These are phyloP conservation scores for Axis porcinus DNA, from an alignment of 2,113 vertebrate species.

Conservation along the genomic window DNA sequence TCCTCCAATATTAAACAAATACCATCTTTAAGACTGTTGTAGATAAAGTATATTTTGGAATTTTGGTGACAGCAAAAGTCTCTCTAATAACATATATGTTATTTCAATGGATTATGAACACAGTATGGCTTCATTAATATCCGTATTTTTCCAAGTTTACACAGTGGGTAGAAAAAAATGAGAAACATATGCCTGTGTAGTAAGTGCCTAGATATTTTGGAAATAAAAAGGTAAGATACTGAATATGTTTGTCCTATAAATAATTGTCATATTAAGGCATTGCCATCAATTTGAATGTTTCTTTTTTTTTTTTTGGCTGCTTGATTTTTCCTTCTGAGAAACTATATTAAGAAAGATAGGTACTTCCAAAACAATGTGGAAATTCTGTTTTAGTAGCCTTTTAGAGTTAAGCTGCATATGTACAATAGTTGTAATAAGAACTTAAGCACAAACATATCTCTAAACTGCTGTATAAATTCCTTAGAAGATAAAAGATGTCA, in stretches of 20 bases:
- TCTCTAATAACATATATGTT: background rate
- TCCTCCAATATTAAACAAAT: constrained; percentile 60
- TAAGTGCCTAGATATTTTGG: background rate
- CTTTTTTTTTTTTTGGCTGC: background rate
- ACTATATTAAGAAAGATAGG: background rate
- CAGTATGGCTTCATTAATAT: background rate
- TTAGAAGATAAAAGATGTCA: background rate
- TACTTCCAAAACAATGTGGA: background rate
- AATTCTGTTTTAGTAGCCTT: background rate
- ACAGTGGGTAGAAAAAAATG: background rate
- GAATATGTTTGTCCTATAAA: background rate
- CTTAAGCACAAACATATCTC: background rate
- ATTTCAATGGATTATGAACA: background rate
- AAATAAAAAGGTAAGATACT: background rate
- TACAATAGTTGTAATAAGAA: background rate
- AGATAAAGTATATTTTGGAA: constrained; percentile 13
- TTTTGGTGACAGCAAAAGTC: background rate
- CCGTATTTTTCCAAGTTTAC: background rate
- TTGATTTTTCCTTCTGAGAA: background rate
- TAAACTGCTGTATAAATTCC: background rate
- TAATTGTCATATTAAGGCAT: background rate
- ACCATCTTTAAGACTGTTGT: constrained; percentile 52
- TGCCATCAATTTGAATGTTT: background rate
- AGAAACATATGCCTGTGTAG: background rate
- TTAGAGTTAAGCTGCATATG: background rate